A percentile compares a stretch with the other conserved stretches of the same genome.
Conservation (phyloP, 1,140 invertebrate species). For the Phocides pigmalion region DNA sequence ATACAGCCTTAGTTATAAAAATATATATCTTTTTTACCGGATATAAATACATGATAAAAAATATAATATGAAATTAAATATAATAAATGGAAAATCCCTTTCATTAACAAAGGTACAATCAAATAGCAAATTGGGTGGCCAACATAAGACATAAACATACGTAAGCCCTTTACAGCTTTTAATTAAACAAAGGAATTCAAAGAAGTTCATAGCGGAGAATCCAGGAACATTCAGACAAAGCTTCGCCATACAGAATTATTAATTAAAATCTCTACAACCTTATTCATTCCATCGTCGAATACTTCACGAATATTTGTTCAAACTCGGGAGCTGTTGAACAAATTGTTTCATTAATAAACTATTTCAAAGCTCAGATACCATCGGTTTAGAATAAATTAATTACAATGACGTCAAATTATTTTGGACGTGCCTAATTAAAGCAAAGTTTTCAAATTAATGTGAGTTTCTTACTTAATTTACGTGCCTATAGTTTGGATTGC, state of each 20-base stretch:
- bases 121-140: conserved; percentile 18
- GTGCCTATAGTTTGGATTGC: no score
- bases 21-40: no score
- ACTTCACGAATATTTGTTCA: conserved; percentile 58
- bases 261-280: conserved; percentile 62
- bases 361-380: conserved; percentile 60
- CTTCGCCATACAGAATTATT: conserved; percentile 50
- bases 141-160: not conserved
- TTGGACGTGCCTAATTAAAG: conserved; percentile 54
- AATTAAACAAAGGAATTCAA: conserved; percentile 39
- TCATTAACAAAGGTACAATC: no score
- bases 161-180: conserved; percentile 10
- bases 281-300: conserved; percentile 53
- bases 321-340: conserved; percentile 58
- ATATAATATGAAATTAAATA: no score
- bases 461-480: conserved; percentile 37
- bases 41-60: no score
- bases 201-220: conserved; percentile 40
- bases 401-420: conserved; percentile 55
- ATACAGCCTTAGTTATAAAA: no score
- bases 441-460: conserved; percentile 44
- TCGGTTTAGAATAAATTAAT: conserved; percentile 67
- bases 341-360: conserved; percentile 69
- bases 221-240: conserved; percentile 27
- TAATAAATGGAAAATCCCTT: no score